These are phyloP conservation scores for Spinus pinus DNA, from an alignment of 2,797 vertebrate genomes.

Conservation along the genomic window DNA sequence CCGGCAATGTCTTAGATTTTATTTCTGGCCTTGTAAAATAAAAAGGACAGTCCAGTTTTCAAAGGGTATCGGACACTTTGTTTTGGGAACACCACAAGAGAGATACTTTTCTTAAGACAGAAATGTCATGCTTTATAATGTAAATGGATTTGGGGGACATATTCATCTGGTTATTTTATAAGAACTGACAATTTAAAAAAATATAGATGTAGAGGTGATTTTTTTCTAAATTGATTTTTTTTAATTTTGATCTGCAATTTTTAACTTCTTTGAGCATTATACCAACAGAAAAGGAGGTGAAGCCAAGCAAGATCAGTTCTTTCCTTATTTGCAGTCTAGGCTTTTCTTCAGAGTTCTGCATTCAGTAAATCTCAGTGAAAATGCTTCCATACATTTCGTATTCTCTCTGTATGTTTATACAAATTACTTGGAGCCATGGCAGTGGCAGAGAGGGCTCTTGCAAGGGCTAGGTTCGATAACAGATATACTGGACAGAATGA, in stretches of 20 bases:
- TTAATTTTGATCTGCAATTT: neutral
- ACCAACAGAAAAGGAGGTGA: neutral
- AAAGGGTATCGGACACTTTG: neutral
- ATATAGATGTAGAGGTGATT: neutral
- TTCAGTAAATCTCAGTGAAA: neutral
- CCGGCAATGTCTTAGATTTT: neutral
- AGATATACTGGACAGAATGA: neutral
- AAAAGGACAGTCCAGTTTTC: neutral
- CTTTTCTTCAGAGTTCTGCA: neutral
- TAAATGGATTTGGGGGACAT: neutral
- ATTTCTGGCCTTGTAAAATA: neutral
- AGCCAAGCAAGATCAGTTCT: neutral
- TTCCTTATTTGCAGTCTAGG: neutral
- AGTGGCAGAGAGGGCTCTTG: neutral
- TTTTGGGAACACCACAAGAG: neutral
- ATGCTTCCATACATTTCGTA: neutral
- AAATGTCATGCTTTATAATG: neutral
- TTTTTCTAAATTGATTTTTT: neutral
- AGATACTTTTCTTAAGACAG: neutral
- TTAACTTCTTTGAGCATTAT: neutral
- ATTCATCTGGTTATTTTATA: neutral
- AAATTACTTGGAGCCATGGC: neutral
- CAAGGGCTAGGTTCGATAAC: neutral
- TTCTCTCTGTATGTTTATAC: neutral
- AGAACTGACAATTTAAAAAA: neutral